Conservation (phyloP, 2,888 invertebrate genomes). For the Pimpla rufipes region DNA sequence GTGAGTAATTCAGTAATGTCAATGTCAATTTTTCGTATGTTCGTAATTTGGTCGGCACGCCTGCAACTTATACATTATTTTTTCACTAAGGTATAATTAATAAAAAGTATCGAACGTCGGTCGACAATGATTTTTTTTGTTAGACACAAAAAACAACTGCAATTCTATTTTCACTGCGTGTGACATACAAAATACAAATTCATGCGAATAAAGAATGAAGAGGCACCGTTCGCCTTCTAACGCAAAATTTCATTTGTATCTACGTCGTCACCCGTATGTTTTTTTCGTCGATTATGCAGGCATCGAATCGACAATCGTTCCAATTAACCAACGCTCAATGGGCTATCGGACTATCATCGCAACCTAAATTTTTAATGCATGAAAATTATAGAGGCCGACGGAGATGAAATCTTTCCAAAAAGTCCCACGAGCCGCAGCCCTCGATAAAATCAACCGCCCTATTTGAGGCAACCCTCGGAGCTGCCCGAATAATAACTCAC, state of each 20-base stretch:
- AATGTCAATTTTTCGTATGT: no score
- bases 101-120: no score
- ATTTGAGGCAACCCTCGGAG: conserved; percentile 32
- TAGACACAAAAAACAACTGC: no score
- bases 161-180: no score
- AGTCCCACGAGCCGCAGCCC: conserved; percentile 17
- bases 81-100: no score
- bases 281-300: not conserved
- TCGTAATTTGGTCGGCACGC: no score
- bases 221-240: not conserved
- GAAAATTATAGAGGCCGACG: not conserved
- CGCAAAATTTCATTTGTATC: not conserved
- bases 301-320: not conserved
- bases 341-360: not conserved
- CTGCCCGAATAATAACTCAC: conserved; percentile 19
- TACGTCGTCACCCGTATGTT: not conserved
- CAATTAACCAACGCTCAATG: not conserved
- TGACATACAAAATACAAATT: no score
- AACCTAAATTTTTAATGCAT: not conserved
- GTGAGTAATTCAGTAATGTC: no score
- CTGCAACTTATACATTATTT: no score
- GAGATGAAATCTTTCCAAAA: conserved; percentile 7
- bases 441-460: conserved; percentile 41
- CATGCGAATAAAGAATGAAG: not conserved
- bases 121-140: no score